phyloP scores from a whole-genome alignment of 1,140 invertebrate species.

The Pseudachorutes palmiensis region DNA sequence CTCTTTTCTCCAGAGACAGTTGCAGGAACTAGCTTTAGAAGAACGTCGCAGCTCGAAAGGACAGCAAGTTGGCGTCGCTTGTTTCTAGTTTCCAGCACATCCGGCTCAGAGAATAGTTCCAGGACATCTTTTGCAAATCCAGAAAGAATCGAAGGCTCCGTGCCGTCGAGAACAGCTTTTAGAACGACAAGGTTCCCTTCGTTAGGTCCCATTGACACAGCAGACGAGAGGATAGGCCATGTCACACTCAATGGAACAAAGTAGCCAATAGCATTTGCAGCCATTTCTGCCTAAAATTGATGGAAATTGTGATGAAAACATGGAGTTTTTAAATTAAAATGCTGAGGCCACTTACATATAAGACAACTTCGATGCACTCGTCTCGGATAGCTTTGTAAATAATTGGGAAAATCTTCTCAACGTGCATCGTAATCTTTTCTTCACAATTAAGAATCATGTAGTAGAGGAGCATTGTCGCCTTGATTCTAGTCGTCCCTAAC shows the following conservation, averaged over 20 bases:
- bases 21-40: background rate
- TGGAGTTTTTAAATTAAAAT: background rate
- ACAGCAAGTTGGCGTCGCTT: conserved; percentile 4
- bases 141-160: conserved; percentile 32
- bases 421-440: conserved; percentile 58
- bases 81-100: conserved; percentile 41
- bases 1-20: background rate
- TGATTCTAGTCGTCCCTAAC: conserved; percentile 53
- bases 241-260: conserved; percentile 56
- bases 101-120: conserved; percentile 41
- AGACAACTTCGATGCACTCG: conserved; percentile 53
- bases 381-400: conserved; percentile 50
- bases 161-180: conserved; percentile 46
- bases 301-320: background rate
- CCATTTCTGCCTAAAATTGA: conserved; percentile 46
- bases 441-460: conserved; percentile 61
- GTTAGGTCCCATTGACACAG: conserved; percentile 49
- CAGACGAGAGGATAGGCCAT: conserved; percentile 51
- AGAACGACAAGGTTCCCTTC: conserved; percentile 49
- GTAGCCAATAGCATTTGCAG: conserved; percentile 60
- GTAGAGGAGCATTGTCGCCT: conserved; percentile 62
- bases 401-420: conserved; percentile 50
- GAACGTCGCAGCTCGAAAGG: background rate
- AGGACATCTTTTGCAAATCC: conserved; percentile 41
- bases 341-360: conserved; percentile 48